Percentiles rank a stretch among this genome's conserved stretches.
phyloP scores from a whole-genome alignment of 2,113 vertebrate genomes.

The Anseranas semipalmata region DNA sequence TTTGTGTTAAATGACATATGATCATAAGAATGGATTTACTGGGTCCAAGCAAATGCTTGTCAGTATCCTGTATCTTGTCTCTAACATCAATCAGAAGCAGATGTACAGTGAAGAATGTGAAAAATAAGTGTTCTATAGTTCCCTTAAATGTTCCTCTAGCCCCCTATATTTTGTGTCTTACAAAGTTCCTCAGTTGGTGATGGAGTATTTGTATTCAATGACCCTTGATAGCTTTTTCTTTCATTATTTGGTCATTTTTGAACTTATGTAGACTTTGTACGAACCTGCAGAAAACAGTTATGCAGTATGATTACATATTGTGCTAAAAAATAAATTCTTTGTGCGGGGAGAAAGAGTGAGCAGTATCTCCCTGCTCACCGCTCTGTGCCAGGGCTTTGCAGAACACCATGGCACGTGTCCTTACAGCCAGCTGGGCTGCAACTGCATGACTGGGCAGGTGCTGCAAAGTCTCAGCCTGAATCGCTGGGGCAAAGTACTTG shows the following conservation, averaged over 20 bases:
- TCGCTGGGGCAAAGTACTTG: accelerated
- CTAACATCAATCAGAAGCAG: neutral
- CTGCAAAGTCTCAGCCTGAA: neutral
- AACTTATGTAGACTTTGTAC: neutral
- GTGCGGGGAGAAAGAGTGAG: neutral
- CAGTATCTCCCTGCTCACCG: neutral
- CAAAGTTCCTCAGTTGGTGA: neutral
- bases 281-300: neutral
- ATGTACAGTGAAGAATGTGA: neutral
- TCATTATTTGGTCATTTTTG: neutral
- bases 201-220: neutral
- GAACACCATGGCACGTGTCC: accelerated
- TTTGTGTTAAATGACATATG: neutral
- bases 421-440: neutral
- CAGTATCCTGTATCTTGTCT: neutral
- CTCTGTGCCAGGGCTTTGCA: accelerated
- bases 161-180: neutral
- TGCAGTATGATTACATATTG: neutral
- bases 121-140: neutral
- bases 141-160: neutral
- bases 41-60: neutral
- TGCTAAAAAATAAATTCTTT: neutral
- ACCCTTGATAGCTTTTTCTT: neutral
- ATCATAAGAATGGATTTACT: neutral
- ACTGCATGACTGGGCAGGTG: accelerated